These are phyloP conservation scores for Melanotaenia nigrans DNA, from an alignment of 2,797 vertebrate species.

Conservation along the genomic window DNA sequence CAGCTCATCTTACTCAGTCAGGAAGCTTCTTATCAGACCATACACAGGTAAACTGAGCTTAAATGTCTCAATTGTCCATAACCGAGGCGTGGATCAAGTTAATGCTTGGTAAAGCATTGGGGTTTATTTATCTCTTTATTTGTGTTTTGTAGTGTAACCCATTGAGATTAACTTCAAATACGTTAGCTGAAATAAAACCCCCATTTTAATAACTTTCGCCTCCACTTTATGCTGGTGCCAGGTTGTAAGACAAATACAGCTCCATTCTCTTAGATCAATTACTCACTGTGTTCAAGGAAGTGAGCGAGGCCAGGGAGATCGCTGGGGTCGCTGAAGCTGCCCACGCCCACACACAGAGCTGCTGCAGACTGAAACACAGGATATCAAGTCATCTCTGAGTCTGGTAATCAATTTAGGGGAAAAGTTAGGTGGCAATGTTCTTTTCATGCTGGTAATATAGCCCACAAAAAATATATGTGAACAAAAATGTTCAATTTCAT, in stretches of 20 bases:
- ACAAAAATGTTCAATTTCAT: not conserved
- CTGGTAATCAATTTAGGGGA: not conserved
- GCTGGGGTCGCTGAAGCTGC: constrained; percentile 95
- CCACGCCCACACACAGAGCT: constrained; percentile 93
- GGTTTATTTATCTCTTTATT: not conserved
- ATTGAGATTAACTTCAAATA: not conserved
- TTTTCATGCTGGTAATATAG: constrained; percentile 5
- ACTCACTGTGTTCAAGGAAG: constrained; percentile 98
- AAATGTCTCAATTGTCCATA: not conserved
- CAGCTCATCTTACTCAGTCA: not conserved
- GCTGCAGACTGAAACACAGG: constrained; percentile 89
- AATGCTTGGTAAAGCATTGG: not conserved
- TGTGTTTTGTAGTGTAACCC: not conserved
- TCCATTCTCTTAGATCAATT: constrained; percentile 22
- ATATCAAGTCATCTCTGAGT: constrained; percentile 9
- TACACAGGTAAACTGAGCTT: not conserved
- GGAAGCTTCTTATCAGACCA: not conserved
- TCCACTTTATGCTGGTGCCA: not conserved
- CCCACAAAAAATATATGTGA: not conserved
- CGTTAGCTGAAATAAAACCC: not conserved
- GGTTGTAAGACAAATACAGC: constrained; percentile 1
- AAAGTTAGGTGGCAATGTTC: not conserved
- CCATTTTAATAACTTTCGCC: not conserved
- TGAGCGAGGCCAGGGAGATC: constrained; percentile 97
- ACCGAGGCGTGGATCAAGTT: not conserved